Base-by-base conservation (phyloP, 1,140 invertebrate genomes). In the Saccostrea echinata region DNA sequence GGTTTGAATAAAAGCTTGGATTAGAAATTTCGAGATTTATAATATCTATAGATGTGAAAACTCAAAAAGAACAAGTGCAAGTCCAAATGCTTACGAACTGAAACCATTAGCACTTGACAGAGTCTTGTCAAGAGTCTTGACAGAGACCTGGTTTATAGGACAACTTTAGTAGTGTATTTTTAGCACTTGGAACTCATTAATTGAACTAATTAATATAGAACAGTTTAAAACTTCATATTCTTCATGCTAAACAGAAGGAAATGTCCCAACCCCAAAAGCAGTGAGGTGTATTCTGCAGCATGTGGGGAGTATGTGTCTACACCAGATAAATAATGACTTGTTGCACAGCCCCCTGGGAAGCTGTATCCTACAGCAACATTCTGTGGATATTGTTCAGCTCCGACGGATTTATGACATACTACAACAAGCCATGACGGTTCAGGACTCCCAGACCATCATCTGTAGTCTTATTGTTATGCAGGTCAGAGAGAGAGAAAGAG, bases 301-400 rank as follows among this genome's bases (percentile, higher is more conserved):
- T 88, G 93, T 94, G 0, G 92, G 93, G 16, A 92, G 92, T 85
- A 94, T 94, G 92, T 94, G 94, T 87, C 86, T 94, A 6, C 94
- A 95, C 80, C 92, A 94, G 84, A 88, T 94, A n/a, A 92, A 91
- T 85, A 90, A 87, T 86, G 92, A 93, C 81, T 71, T 93, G 9
- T 51, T 92, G 21, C 90, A 91, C 88, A 90, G 90, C 30, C 90
- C 91, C 18, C 88, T 93, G n/a, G 91, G 90, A 16, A 90, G 71
- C 85, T 92, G 91, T 64, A 85, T 90, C 13, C 84, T 91, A 33
- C 92, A 92, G 80, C 94, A 92, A 61, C 90, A 92, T 61, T 90
- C 92, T 11, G 89, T 92, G 3, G 92, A 95, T 68, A 76, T 93
- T 11, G 76, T 85, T 18, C 92, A 94, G 85, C 82, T 95, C 81